Base-by-base conservation (phyloP, 1,140 invertebrate genomes). In the Lordiphosa collinella region DNA sequence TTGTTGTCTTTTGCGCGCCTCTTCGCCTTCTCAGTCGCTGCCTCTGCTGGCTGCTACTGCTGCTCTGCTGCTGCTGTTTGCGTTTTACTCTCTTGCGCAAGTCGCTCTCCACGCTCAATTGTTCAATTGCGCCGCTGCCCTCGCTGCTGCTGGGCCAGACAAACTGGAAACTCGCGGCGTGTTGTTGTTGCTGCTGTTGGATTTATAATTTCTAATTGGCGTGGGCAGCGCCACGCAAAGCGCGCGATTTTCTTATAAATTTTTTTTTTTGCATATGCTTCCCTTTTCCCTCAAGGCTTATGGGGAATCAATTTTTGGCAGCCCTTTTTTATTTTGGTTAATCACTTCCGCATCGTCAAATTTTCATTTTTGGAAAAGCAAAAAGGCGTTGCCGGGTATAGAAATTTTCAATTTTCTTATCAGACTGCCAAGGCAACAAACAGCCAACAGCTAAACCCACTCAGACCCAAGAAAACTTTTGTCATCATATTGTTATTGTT, bases 191-290 rank as follows among this genome's bases (percentile, higher is more conserved):
- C 40, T 16, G 40, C 18, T 18, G 56, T 66, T 82, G 70, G 65
- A 61, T 59, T 74, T 61, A 61, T 60, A 63, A 82, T 55, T 76
- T 82, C 78, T 72, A 84, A 84, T 76, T 82, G 78, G 78, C 65
- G 70, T 65, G 56, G 71, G 71, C 58, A 68, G 63, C 25, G 29
- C 13, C 51, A 35, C 34, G 12, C 52, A 76, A 66, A 55, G 60
- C 59, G 64, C 61, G 64, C 67, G 41, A 32, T 76, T 67, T 49
- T 32, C 12, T 51, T 52, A 34, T 18, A 53, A 41, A 4, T 36
- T 43, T 43, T 35, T 49, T 14, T 47, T 29, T 25, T 34, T 14
- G 14, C 10, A 10, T 29, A 11, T 41, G 18, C 11, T 25, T 11
- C 6, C 35, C 32, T 40, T 47, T 41, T 34, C 11, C 3, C n/a